These are phyloP conservation scores for Keiferia lycopersicella DNA, from an alignment of 2,888 invertebrate species.

Conservation along the genomic window DNA sequence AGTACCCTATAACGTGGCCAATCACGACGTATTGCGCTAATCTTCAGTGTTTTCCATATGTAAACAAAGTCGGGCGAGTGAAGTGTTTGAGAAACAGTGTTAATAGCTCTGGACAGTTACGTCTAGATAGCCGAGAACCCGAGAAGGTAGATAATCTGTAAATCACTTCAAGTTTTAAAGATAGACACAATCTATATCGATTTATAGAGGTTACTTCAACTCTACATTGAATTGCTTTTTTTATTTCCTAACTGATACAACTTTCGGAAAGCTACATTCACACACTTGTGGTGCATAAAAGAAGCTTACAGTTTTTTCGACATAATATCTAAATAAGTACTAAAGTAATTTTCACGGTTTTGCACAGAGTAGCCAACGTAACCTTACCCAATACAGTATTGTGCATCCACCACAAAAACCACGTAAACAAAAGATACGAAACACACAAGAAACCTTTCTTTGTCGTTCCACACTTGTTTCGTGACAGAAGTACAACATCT, in stretches of 20 bases:
- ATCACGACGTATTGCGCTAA: constrained; percentile 39
- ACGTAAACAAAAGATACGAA: neutral
- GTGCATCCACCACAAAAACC: constrained; percentile 3
- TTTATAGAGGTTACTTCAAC: neutral
- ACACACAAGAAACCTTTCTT: neutral
- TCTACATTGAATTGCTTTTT: neutral
- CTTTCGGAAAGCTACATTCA: neutral
- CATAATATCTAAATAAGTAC: neutral
- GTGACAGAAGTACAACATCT: constrained; percentile 43
- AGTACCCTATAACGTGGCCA: constrained; percentile 60
- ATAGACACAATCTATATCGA: neutral
- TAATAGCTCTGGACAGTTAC: neutral
- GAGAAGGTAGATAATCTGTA: constrained; percentile 14
- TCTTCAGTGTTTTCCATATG: constrained; percentile 31
- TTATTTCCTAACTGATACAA: neutral
- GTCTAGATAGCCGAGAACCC: neutral
- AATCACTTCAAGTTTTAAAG: constrained; percentile 27
- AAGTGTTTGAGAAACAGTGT: constrained; percentile 12
- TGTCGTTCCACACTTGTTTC: constrained; percentile 25
- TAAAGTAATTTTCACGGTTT: neutral
- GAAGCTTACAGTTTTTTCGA: neutral
- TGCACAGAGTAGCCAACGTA: constrained; percentile 3
- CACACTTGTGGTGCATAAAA: neutral
- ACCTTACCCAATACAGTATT: constrained; percentile 12
- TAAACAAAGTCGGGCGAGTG: constrained; percentile 21